Percentiles rank a stretch among this genome's conserved stretches.
Conservation (phyloP, 2,113 vertebrate genomes). For the Pluvialis apricaria region DNA sequence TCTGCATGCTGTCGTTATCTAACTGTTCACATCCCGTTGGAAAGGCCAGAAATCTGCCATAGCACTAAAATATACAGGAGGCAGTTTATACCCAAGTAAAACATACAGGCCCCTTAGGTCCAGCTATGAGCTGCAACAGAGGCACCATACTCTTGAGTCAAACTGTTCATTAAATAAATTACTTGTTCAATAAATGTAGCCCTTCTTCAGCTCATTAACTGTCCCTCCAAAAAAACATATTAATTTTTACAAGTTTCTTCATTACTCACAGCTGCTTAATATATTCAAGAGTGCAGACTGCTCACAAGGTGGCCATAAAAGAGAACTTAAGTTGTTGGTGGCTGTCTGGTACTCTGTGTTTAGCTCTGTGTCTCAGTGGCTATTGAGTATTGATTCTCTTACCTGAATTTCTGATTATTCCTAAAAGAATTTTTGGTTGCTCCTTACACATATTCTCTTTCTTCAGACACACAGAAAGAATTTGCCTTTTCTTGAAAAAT, state of each 20-base stretch:
- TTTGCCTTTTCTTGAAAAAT: background rate
- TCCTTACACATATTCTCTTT: background rate
- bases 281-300: background rate
- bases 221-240: background rate
- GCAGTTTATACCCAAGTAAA: background rate
- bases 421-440: background rate
- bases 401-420: background rate
- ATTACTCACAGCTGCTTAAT: background rate
- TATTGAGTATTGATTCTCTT: background rate
- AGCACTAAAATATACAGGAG: background rate
- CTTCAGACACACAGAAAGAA: background rate
- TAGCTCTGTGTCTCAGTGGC: background rate
- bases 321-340: background rate
- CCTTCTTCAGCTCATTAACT: constrained; percentile 10
- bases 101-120: background rate
- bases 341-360: background rate
- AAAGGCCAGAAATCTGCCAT: background rate
- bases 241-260: constrained; percentile 4
- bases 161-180: background rate
- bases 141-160: background rate
- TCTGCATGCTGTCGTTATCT: background rate
- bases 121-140: background rate
- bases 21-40: background rate
- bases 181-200: background rate
- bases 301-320: background rate